A percentile compares a stretch with the other conserved stretches of the same genome.
Evolutionary conservation across 64 coral and sea anemone species (phyloP).

Genomic region (Astreopora myriophthalma): DNA sequence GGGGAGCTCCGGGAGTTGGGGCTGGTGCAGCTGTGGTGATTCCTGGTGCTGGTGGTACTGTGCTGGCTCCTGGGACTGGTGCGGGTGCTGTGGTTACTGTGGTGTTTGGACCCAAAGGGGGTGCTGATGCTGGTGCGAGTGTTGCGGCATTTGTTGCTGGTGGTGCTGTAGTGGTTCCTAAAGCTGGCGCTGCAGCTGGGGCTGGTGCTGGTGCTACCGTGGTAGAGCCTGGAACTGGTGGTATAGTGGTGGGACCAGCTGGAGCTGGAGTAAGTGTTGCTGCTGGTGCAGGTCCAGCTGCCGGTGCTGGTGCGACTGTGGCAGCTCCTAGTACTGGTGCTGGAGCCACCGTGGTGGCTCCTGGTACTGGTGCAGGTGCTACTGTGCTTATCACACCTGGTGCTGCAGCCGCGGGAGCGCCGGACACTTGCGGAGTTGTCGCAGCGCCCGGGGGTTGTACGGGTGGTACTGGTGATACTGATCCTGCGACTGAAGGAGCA

Average conservation of each 20-base stretch:
- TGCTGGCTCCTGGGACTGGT: background rate
- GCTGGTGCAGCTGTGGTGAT: too few species aligned
- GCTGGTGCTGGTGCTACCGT: background rate
- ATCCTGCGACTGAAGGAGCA: background rate
- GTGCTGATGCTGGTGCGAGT: background rate
- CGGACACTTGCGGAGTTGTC: too few species aligned
- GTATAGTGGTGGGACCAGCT: background rate
- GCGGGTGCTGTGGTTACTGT: background rate
- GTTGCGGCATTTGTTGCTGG: too few species aligned
- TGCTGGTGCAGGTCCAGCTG: background rate
- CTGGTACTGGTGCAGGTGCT: background rate
- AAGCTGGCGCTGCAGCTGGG: background rate
- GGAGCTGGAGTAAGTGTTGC: background rate
- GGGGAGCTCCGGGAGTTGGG: background rate
- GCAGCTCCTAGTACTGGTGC: background rate
- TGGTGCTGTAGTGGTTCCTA: too few species aligned
- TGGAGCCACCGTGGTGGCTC: background rate
- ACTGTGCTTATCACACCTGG: background rate
- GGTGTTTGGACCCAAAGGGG: too few species aligned
- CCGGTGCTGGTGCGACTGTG: background rate
- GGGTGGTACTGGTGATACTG: background rate
- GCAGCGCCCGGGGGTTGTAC: too few species aligned
- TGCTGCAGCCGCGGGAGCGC: too few species aligned
- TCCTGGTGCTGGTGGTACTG: background rate
- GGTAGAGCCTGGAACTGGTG: background rate